A percentile compares a stretch with the other conserved stretches of the same genome.
These are phyloP conservation scores for Cossypha heuglini DNA, from an alignment of 2,797 vertebrate species.

Conservation along the genomic window DNA sequence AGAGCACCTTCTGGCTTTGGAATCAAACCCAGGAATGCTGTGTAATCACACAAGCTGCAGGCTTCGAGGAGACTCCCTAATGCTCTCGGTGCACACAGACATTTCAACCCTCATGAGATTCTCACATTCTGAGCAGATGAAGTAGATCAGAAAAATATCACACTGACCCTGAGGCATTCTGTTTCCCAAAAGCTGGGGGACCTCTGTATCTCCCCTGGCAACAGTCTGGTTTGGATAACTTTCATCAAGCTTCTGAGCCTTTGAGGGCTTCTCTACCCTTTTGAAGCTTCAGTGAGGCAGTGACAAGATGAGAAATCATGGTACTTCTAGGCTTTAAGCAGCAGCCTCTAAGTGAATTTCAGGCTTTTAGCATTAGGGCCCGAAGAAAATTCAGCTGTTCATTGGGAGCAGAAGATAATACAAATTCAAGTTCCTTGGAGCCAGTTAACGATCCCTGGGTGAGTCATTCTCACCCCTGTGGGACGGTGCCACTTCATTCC, in stretches of 20 bases:
- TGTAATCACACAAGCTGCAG: background rate
- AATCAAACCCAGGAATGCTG: background rate
- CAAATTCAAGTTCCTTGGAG: background rate
- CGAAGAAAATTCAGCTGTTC: background rate
- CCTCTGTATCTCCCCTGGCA: background rate
- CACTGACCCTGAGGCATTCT: rapidly evolving
- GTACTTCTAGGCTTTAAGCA: background rate
- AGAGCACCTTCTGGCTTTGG: background rate
- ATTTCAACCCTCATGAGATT: background rate
- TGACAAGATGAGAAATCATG: background rate
- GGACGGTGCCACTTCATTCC: background rate
- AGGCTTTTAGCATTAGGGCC: background rate
- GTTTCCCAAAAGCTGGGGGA: background rate
- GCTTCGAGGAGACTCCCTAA: background rate
- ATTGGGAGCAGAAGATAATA: background rate
- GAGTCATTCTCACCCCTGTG: background rate
- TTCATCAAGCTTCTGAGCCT: background rate
- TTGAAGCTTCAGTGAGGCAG: background rate
- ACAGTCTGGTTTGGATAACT: background rate
- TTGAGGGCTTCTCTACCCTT: background rate
- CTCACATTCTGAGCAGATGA: background rate
- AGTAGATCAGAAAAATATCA: background rate
- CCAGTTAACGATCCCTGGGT: background rate
- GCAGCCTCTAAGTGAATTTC: background rate
- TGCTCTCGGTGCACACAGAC: rapidly evolving